Base-by-base conservation (phyloP, 2,888 invertebrate species). In the Fragum fragum region DNA sequence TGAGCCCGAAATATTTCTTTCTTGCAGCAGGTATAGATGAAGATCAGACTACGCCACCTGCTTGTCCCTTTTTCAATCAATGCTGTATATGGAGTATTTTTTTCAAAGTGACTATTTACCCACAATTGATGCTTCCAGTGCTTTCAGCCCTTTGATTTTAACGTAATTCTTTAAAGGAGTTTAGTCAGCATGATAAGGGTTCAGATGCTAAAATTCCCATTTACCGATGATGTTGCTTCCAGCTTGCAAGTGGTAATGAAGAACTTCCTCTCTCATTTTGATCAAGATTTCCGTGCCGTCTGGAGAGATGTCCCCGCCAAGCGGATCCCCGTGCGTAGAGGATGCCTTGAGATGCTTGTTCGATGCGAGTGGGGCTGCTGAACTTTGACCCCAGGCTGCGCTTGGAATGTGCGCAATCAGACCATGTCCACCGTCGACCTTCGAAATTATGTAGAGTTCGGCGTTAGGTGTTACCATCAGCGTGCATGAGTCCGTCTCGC, bases 401-500 rank as follows among this genome's bases (percentile, higher is more conserved):
- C 18, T 69, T 7, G 88, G 87, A 1, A 88, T 69, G 28, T 81
- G 69, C 23, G 85, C 85, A 21, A 88, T 72, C 28, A 59, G 53
- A 0, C 87, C 80, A 11, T 66, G 79, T 14, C 81, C 86, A 18
- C 74, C 69, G n/a, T 39, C 59, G 0, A 70, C 81, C 53, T 86
- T 86, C 26, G 88, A 85, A 11, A 89, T 73, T 21, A 87, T 70
- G 78, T 83, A 89, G 6, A 86, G 61, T 28, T 87, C 77, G 16
- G 81, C 86, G 14, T 53, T 14, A 2, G 85, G 85, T 42, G 84
- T 86, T 11, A 87, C 77, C 85, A 89, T 79, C 29, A 89, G 66
- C 1, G 87, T 85, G 55, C 86, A 86, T 23, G 77, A 61, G 39
- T 89, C 85, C 0, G 57, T 21, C 68, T 87, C 78, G 39, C 59